Percentiles rank a stretch among this genome's conserved stretches.
Conservation (phyloP, 2,113 vertebrate genomes). For the Saguinus midas region DNA sequence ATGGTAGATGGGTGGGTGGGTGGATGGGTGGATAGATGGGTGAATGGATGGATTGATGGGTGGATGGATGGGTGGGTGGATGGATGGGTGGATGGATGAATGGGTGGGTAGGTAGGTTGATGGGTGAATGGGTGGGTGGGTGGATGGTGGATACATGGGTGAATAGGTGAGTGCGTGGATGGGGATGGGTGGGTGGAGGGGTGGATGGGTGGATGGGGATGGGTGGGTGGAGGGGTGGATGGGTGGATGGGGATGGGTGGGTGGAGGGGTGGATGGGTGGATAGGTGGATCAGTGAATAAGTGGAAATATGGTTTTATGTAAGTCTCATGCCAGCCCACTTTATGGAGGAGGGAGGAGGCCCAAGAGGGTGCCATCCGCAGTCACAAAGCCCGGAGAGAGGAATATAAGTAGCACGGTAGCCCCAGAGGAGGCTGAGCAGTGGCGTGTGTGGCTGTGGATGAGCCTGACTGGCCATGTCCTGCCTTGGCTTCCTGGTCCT, state of each 20-base stretch:
- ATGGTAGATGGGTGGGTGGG: no score
- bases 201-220: rapidly evolving
- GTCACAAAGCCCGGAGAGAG: not conserved
- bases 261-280: not conserved
- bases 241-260: not conserved
- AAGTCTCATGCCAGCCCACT: not conserved
- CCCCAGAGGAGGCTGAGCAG: rapidly evolving
- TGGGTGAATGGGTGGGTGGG: rapidly evolving
- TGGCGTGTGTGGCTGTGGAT: not conserved
- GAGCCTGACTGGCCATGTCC: not conserved
- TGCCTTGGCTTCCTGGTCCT: not conserved
- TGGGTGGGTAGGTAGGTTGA: rapidly evolving
- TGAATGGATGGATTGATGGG: rapidly evolving
- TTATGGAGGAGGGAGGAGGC: not conserved
- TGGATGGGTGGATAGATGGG: rapidly evolving
- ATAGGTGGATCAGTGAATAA: not conserved
- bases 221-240: no score
- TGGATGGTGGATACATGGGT: no score
- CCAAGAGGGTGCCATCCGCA: not conserved
- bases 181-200: no score
- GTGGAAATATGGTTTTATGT: not conserved
- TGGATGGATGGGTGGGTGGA: not conserved
- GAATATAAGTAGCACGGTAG: not conserved
- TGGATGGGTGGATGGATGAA: not conserved
- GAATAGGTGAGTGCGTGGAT: no score